A percentile compares a stretch with the other conserved stretches of the same genome.
Evolutionary conservation across 2,797 vertebrate species (phyloP).

Genomic region (Typhlichthys eigenmanni): DNA sequence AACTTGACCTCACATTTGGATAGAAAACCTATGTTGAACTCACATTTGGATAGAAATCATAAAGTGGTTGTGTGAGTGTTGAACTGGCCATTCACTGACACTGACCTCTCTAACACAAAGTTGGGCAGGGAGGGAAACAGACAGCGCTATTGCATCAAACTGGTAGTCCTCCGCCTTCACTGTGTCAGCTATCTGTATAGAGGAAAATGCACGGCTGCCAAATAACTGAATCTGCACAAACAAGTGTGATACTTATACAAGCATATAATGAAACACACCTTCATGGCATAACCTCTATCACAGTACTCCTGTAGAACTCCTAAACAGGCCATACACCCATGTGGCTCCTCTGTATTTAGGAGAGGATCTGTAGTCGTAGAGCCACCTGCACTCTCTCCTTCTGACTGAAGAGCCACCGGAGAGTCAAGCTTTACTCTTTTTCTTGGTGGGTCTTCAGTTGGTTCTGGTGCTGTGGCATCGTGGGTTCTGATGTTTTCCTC

Average conservation of each 20-base stretch:
- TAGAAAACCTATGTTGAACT: too few species aligned
- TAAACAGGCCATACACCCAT: constrained; percentile 86
- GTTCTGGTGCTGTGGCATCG: constrained; percentile 34
- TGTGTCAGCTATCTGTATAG: constrained; percentile 81
- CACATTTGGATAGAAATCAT: too few species aligned
- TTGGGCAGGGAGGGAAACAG: constrained; percentile 92
- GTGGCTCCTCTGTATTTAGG: background rate
- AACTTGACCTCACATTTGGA: too few species aligned
- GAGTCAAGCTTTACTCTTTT: constrained; percentile 81
- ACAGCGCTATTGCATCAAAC: constrained; percentile 87
- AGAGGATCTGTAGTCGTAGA: background rate
- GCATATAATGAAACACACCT: constrained; percentile 67
- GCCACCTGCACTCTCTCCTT: constrained; percentile 20
- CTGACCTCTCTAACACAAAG: constrained; percentile 93
- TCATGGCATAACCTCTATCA: constrained; percentile 75
- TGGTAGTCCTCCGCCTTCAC: constrained; percentile 84
- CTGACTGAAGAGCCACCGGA: background rate
- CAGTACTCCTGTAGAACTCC: constrained; percentile 90
- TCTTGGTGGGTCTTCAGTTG: constrained; percentile 71
- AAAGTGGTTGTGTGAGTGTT: too few species aligned
- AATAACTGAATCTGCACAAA: background rate
- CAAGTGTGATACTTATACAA: background rate
- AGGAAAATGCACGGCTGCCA: background rate
- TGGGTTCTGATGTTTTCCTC: constrained; percentile 14
- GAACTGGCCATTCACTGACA: background rate